Conservation (phyloP, 2,888 invertebrate genomes). For the Eutolmus rufibarbis region DNA sequence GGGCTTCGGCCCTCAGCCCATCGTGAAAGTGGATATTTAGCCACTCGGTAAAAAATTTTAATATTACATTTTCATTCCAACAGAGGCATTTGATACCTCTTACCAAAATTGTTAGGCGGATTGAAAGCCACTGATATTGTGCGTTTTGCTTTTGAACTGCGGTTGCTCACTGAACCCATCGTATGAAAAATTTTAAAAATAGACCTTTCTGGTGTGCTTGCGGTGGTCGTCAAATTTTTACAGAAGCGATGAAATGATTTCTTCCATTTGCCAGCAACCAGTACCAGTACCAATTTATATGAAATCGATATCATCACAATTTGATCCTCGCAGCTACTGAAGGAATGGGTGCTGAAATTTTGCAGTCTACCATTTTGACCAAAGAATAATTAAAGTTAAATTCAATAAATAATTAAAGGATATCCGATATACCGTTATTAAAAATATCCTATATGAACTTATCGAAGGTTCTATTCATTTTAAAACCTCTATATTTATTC, state of each 20-base stretch:
- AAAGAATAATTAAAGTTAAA: not conserved
- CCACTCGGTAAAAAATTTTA: not conserved
- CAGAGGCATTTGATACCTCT: not conserved
- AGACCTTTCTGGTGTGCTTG: not conserved
- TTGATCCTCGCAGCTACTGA: not conserved
- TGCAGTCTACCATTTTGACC: not conserved
- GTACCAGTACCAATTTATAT: slow-evolving; percentile 8
- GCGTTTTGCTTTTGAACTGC: not conserved
- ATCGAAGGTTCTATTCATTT: too few relatives aligned
- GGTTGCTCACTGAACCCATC: not conserved
- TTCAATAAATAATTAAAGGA: not conserved
- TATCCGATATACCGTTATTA: too few relatives aligned
- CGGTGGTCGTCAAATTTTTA: not conserved
- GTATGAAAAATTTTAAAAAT: not conserved
- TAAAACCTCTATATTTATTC: too few relatives aligned
- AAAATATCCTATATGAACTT: too few relatives aligned
- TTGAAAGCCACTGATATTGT: not conserved
- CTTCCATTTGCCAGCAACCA: not conserved
- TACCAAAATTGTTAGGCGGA: not conserved
- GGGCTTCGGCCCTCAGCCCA: not conserved
- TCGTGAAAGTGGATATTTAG: not conserved
- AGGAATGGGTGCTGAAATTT: not conserved
- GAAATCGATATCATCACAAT: slow-evolving; percentile 21
- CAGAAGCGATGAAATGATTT: not conserved
- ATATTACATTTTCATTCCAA: not conserved